A percentile compares a stretch with the other conserved stretches of the same genome.
Conservation (phyloP, 1,140 invertebrate genomes). For the Calephelis nemesis region DNA sequence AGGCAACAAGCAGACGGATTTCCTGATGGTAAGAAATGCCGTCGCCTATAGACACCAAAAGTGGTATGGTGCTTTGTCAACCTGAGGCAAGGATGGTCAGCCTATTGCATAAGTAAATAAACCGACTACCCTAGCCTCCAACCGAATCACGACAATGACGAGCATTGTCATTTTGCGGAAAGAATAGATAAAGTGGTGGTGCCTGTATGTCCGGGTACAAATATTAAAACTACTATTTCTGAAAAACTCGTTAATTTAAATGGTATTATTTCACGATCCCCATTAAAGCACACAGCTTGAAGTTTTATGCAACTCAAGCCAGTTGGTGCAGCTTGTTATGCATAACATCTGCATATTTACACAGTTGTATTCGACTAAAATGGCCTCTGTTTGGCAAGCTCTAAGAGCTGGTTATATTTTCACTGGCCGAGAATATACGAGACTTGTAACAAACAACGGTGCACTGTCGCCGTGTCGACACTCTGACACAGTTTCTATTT, state of each 20-base stretch:
- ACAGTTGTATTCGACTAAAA: slow-evolving; percentile 33
- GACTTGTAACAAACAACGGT: slow-evolving; percentile 25
- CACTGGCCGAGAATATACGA: slow-evolving; percentile 16
- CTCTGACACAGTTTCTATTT: slow-evolving; percentile 61
- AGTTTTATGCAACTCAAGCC: slow-evolving; percentile 33
- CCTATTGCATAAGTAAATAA: too few relatives aligned
- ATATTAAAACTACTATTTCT: background rate
- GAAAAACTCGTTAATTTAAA: background rate
- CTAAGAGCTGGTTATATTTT: slow-evolving; percentile 18
- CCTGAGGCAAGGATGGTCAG: too few relatives aligned
- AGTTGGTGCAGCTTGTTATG: slow-evolving; percentile 37
- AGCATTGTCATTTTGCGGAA: too few relatives aligned
- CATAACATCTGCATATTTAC: slow-evolving; percentile 39
- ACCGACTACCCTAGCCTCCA: too few relatives aligned
- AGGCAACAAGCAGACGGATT: too few relatives aligned
- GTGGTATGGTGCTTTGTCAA: too few relatives aligned
- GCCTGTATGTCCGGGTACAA: too few relatives aligned
- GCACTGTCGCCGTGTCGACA: slow-evolving; percentile 31
- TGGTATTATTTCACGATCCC: background rate
- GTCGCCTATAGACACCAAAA: too few relatives aligned
- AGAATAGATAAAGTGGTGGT: too few relatives aligned
- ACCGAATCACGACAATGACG: too few relatives aligned
- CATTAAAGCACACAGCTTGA: slow-evolving; percentile 15
- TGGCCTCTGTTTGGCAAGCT: slow-evolving; percentile 29
- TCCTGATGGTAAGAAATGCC: too few relatives aligned